Conservation (phyloP, 2,113 vertebrate species). For the Pelvicachromis taeniatus region DNA sequence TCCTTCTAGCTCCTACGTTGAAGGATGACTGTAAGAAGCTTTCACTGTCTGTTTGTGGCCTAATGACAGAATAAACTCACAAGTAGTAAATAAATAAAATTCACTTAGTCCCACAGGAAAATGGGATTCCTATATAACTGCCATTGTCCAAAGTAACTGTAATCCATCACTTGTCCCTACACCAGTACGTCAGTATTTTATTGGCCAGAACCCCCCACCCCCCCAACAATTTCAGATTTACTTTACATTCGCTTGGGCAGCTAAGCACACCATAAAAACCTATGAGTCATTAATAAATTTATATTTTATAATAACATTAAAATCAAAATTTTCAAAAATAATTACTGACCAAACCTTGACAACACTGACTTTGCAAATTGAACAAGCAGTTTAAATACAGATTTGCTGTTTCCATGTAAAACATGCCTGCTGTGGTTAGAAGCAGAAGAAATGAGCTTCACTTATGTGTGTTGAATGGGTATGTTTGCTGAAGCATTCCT, state of each 20-base stretch:
- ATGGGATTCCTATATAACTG: background rate
- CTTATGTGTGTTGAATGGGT: background rate
- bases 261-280: background rate
- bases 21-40: background rate
- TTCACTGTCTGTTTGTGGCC: background rate
- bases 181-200: background rate
- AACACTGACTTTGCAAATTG: background rate
- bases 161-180: background rate
- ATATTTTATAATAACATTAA: background rate
- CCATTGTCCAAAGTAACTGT: background rate
- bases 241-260: background rate
- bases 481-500: background rate
- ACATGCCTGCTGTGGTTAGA: background rate
- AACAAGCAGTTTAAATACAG: background rate
- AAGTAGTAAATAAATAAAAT: background rate
- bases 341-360: background rate
- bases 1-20: background rate
- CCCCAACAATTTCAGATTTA: background rate
- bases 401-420: background rate
- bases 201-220: too few relatives aligned
- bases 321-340: background rate
- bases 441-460: background rate
- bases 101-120: background rate
- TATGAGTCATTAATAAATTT: background rate
- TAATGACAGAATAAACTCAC: background rate